Evolutionary conservation across 2,113 vertebrate genomes (phyloP).

Genomic region (Cryptoleucopteryx plumbea): DNA sequence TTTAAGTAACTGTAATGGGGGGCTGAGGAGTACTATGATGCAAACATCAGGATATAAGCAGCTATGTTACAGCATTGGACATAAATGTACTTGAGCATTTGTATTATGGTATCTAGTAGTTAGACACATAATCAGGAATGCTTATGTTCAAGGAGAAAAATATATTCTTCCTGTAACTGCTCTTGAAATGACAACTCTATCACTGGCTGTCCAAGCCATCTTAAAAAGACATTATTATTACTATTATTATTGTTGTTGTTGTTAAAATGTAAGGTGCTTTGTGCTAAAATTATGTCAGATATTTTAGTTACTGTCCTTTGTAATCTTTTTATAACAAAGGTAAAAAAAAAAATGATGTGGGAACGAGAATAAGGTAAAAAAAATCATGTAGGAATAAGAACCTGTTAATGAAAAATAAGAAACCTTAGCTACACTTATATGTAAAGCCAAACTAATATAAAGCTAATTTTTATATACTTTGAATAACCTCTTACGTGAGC

Average conservation of each 20-base stretch:
- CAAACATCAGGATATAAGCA: not conserved
- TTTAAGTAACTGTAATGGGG: not conserved
- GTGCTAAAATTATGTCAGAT: not conserved
- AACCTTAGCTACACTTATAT: not conserved
- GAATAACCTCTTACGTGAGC: not conserved
- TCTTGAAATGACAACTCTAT: not conserved
- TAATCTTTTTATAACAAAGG: not conserved
- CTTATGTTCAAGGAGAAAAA: not conserved
- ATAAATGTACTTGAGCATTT: not conserved
- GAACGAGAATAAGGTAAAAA: no score
- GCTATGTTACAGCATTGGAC: not conserved
- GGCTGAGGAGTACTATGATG: not conserved
- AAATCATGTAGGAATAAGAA: not conserved
- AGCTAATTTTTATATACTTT: not conserved
- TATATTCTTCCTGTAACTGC: not conserved
- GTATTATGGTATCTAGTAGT: not conserved
- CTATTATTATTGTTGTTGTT: not conserved
- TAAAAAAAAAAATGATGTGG: not conserved
- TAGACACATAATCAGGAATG: not conserved
- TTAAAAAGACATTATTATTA: not conserved
- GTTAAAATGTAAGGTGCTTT: not conserved
- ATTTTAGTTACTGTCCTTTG: not conserved
- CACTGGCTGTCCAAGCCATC: not conserved
- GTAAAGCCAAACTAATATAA: not conserved
- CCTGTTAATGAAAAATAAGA: not conserved